These are phyloP conservation scores for Athalia rosae DNA, from an alignment of 2,888 invertebrate genomes.

Conservation along the genomic window DNA sequence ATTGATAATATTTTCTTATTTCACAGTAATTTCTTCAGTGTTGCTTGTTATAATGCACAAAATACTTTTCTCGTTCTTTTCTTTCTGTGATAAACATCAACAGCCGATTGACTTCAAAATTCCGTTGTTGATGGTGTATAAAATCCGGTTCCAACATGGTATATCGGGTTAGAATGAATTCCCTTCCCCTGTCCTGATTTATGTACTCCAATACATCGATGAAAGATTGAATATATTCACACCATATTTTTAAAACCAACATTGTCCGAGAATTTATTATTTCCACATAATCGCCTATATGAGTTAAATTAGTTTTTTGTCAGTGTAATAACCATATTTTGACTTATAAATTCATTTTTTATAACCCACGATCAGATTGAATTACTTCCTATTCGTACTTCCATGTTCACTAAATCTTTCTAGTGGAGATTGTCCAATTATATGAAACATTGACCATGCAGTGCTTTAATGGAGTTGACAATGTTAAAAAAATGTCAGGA, in stretches of 20 bases:
- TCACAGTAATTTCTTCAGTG: conserved; percentile 4
- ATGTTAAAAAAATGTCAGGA: background rate
- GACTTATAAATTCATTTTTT: conserved; percentile 36
- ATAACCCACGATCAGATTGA: background rate
- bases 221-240: background rate
- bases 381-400: background rate
- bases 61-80: background rate
- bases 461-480: background rate
- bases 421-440: too few relatives aligned
- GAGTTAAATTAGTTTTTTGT: conserved; percentile 9
- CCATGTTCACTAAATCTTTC: background rate
- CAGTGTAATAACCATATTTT: background rate
- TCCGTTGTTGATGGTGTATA: background rate
- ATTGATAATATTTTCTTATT: conserved; percentile 15
- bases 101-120: background rate
- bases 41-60: background rate
- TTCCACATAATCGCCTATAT: background rate
- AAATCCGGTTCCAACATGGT: background rate
- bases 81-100: background rate
- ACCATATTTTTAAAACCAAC: conserved; percentile 13
- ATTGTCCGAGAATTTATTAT: conserved; percentile 29
- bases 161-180: background rate
- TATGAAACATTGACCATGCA: too few relatives aligned
- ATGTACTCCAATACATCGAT: background rate
- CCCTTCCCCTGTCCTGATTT: background rate